phyloP scores from a whole-genome alignment of 2,113 vertebrate species.

The Anarrhichthys ocellatus region DNA sequence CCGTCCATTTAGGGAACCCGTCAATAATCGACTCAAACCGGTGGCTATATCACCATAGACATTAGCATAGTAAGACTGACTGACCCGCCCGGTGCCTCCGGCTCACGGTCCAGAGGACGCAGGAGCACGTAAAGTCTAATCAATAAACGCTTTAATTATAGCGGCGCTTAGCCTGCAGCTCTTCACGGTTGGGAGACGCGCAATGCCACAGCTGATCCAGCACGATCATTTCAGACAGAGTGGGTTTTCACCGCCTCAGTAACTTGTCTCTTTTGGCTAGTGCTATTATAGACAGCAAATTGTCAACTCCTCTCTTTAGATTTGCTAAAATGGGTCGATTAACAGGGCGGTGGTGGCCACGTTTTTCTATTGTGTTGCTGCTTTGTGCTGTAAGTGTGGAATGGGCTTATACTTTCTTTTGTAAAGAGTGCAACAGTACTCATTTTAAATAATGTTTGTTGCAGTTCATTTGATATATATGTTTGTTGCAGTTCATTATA shows the following conservation, averaged over 20 bases:
- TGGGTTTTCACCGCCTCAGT: slow-evolving; percentile 74
- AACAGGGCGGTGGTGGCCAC: slow-evolving; percentile 17
- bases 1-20: slow-evolving; percentile 71
- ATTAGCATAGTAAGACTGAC: slow-evolving; percentile 77
- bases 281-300: slow-evolving; percentile 76
- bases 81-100: slow-evolving; percentile 54
- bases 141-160: slow-evolving; percentile 84
- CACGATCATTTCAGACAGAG: slow-evolving; percentile 76
- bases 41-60: slow-evolving; percentile 66
- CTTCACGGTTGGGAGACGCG: slow-evolving; percentile 78
- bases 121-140: slow-evolving; percentile 72
- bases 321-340: slow-evolving; percentile 66
- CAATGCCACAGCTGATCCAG: slow-evolving; percentile 80
- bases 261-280: slow-evolving; percentile 68
- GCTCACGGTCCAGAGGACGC: slow-evolving; percentile 65
- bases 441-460: background rate
- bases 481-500: too few relatives aligned
- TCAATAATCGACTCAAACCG: slow-evolving; percentile 79
- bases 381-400: slow-evolving; percentile 28
- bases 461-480: background rate
- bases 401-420: background rate
- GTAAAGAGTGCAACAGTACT: background rate
- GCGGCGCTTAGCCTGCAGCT: slow-evolving; percentile 48
- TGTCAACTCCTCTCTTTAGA: slow-evolving; percentile 61
- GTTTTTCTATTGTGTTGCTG: background rate